Percentiles rank a stretch among this genome's conserved stretches.
phyloP scores from a whole-genome alignment of 2,797 vertebrate genomes.

The Sebastolobus altivelis region DNA sequence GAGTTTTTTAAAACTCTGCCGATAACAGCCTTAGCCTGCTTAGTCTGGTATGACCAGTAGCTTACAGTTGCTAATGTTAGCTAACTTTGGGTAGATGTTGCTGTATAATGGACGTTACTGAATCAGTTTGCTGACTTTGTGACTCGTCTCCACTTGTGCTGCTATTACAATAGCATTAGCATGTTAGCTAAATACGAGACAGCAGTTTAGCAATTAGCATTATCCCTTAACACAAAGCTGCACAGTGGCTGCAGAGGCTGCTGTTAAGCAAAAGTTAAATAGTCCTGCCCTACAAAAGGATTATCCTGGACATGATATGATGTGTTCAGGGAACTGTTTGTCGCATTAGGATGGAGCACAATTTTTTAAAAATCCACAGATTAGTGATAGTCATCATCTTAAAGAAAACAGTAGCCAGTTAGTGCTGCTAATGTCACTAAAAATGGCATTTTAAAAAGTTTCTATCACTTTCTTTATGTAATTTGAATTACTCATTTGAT shows the following conservation, averaged over 20 bases:
- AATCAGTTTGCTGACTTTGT: background rate
- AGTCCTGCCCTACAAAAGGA: background rate
- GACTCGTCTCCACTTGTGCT: background rate
- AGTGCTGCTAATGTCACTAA: background rate
- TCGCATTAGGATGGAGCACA: background rate
- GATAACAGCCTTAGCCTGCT: background rate
- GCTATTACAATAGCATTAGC: background rate
- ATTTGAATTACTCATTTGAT: conserved; percentile 9
- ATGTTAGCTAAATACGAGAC: background rate
- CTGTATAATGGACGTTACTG: background rate
- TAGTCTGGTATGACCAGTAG: background rate
- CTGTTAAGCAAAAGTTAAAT: background rate
- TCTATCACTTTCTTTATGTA: background rate
- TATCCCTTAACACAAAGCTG: background rate
- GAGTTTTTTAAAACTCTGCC: background rate
- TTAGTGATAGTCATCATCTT: background rate
- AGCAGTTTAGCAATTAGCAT: background rate
- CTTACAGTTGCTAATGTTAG: background rate
- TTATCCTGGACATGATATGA: background rate
- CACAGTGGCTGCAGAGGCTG: background rate
- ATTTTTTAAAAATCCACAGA: background rate
- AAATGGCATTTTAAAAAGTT: background rate
- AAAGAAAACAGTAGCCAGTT: background rate
- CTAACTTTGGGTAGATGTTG: background rate
- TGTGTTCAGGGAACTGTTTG: background rate